Conservation (phyloP, 2,888 invertebrate species). For the Copidosoma aretas region DNA sequence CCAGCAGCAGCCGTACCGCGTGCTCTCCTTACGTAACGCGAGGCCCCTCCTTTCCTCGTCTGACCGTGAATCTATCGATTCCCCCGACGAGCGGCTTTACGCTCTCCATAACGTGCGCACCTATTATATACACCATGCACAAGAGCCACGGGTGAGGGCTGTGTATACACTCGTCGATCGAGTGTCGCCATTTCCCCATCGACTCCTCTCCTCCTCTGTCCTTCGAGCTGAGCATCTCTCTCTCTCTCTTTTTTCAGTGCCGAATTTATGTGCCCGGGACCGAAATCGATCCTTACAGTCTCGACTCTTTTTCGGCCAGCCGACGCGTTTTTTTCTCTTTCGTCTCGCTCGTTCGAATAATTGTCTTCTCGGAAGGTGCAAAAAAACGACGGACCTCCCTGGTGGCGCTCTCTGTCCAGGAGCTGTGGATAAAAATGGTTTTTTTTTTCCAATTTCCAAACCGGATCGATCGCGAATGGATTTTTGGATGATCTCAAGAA, state of each 20-base stretch:
- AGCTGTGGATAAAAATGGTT: not conserved
- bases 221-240: conserved; percentile 4
- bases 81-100: conserved; percentile 3
- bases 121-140: not conserved
- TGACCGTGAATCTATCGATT: conserved; percentile 53
- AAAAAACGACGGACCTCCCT: not conserved
- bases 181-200: conserved; percentile 11
- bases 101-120: not conserved
- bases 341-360: not conserved
- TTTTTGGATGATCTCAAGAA: too few relatives aligned
- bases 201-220: conserved; percentile 13
- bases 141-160: not conserved
- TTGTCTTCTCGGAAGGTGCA: conserved; percentile 7
- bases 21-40: conserved; percentile 25
- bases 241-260: not conserved
- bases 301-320: not conserved
- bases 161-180: not conserved
- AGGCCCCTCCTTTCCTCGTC: conserved; percentile 16
- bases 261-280: conserved; percentile 7
- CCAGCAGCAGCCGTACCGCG: too few relatives aligned
- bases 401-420: too few relatives aligned
- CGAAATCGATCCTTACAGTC: conserved; percentile 7
- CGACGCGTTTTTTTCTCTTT: not conserved
- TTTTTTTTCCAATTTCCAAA: not conserved
- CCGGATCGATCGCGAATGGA: too few relatives aligned